Conservation (phyloP, 1,140 invertebrate species). For the Triops cancriformis region DNA sequence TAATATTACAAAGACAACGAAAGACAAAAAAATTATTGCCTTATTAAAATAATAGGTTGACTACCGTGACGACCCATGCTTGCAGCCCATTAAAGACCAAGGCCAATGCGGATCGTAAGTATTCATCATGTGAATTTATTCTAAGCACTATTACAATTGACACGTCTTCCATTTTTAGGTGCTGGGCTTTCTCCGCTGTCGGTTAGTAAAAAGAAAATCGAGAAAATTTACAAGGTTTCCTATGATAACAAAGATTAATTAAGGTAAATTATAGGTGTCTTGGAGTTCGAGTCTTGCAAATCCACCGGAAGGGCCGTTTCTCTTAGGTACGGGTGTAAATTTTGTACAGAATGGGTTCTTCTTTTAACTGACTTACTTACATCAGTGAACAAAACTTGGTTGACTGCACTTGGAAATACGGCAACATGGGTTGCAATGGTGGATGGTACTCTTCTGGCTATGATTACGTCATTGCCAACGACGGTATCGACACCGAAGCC, state of each 20-base stretch:
- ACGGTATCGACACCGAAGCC: not conserved
- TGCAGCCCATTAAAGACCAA: conserved; percentile 27
- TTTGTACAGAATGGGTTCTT: not conserved
- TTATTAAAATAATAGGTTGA: conserved; percentile 17
- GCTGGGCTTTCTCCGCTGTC: conserved; percentile 22
- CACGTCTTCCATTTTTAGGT: not conserved
- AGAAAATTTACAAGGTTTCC: conserved; percentile 1
- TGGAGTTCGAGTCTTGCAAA: not conserved
- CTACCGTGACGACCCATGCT: conserved; percentile 16
- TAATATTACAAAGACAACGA: not conserved
- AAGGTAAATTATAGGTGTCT: conserved; percentile 31
- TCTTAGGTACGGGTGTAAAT: not conserved
- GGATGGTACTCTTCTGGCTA: conserved; percentile 21
- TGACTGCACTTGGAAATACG: conserved; percentile 33
- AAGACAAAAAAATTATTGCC: not conserved
- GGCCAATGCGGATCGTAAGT: conserved; percentile 23
- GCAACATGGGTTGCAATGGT: conserved; percentile 30
- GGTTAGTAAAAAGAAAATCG: conserved; percentile 15
- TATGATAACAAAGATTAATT: conserved; percentile 26
- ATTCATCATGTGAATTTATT: not conserved
- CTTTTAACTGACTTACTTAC: not conserved
- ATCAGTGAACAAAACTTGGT: conserved; percentile 27
- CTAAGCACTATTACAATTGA: not conserved
- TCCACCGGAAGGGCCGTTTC: not conserved
- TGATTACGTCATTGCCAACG: conserved; percentile 14